These are phyloP conservation scores for Callimorpha dominula DNA, from an alignment of 2,888 invertebrate genomes.

Conservation along the genomic window DNA sequence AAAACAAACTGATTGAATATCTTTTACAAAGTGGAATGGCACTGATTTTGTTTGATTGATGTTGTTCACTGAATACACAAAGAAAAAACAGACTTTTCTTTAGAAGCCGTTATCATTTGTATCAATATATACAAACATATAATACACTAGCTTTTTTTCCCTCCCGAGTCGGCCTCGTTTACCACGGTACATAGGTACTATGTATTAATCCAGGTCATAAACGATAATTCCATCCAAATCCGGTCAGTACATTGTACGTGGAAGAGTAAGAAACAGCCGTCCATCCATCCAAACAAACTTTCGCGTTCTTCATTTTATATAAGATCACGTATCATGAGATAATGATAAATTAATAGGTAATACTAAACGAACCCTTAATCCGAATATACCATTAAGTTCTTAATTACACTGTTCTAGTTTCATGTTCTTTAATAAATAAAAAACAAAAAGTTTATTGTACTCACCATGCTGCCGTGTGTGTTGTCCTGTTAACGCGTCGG, in stretches of 20 bases:
- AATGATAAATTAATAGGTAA: not conserved
- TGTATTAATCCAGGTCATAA: not conserved
- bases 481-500: slow-evolving; percentile 60
- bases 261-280: not conserved
- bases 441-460: slow-evolving; percentile 40
- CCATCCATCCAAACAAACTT: not conserved
- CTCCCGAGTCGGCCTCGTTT: no score
- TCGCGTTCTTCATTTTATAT: no score
- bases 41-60: not conserved
- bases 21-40: no score
- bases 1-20: no score
- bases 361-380: not conserved
- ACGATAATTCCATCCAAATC: not conserved
- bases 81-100: not conserved
- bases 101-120: not conserved
- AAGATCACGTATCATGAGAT: not conserved
- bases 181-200: no score
- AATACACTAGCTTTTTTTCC: not conserved
- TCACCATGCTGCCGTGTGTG: slow-evolving; percentile 74
- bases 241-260: not conserved
- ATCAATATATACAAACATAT: not conserved
- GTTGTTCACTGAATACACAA: no score
- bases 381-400: not conserved
- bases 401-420: not conserved
- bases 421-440: not conserved